Base-by-base conservation (phyloP, 2,888 invertebrate species). In the Hirtodrosophila alboralis region DNA sequence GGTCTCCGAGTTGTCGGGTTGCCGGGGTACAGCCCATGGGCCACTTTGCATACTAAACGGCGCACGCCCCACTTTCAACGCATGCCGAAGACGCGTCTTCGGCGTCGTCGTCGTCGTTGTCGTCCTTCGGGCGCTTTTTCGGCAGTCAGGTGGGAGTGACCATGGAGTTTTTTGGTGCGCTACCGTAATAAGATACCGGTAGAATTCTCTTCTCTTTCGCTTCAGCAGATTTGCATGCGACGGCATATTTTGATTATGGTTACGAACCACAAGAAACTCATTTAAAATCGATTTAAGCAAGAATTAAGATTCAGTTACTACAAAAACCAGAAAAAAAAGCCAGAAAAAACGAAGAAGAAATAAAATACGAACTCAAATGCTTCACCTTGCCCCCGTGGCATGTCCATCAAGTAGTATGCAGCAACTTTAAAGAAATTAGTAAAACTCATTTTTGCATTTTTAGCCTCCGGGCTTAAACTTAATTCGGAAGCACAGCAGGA, bases 401-500 rank as follows among this genome's bases (percentile, higher is more conserved):
- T 33, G 86, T 78, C 85, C 87, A 84, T 87, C 78, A 85, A 27
- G 58, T 9, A 27, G 58, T 9, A 31, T 40, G 45, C 64, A 69
- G 77, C 79, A 89, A 80, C 84, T 83, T 84, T n/a, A n/a, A 87
- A 88, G 88, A 90, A 90, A 90, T 90, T 89, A 89, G 89, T 84
- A 89, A 90, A 90, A 90, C 89, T 89, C 91, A 90, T 90, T 91
- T 70, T 90, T 88, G 92, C 85, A 92, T 92, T 80, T 85, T 93
- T 93, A 92, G 93, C 93, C 93, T 92, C 92, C 91, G 93, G 93
- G 93, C 92, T 93, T 93, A 92, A 93, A 93, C 93, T 93, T 93
- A 93, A 93, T 93, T 93, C 93, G 93, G 93, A 92, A 93, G 93
- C 93, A 92, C 93, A 93, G 93, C 93, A 92, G 93, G 93, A 92